Percentiles rank a stretch among this genome's conserved stretches.
These are phyloP conservation scores for Meloidogyne floridensis DNA, from an alignment of 1,140 invertebrate genomes.

Conservation along the genomic window DNA sequence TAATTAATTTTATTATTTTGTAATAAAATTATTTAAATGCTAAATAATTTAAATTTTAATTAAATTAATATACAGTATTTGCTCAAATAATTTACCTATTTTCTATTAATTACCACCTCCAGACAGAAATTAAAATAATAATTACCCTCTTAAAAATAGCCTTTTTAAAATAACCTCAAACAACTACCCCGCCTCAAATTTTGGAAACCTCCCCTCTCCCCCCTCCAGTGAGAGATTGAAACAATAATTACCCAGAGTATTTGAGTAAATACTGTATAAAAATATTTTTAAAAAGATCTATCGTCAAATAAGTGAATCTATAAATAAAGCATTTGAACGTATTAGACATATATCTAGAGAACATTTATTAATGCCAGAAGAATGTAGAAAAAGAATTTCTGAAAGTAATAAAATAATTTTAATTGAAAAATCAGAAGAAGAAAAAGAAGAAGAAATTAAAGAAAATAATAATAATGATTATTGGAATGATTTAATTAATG, in stretches of 20 bases:
- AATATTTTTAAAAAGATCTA: neutral
- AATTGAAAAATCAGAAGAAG: constrained; percentile 3
- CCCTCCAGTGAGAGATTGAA: too few relatives aligned
- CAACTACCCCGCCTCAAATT: too few relatives aligned
- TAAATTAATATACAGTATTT: too few relatives aligned
- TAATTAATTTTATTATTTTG: too few relatives aligned
- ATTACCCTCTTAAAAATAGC: too few relatives aligned
- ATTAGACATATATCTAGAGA: constrained; percentile 23
- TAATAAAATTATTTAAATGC: too few relatives aligned
- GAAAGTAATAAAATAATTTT: neutral
- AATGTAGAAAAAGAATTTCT: constrained; percentile 11
- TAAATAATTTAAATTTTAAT: too few relatives aligned
- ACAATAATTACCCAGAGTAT: neutral
- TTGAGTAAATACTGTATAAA: neutral
- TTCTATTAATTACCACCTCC: too few relatives aligned
- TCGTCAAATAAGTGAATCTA: constrained; percentile 8
- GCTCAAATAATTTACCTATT: too few relatives aligned
- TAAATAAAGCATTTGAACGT: constrained; percentile 14
- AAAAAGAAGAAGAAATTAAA: neutral
- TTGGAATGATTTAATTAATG: constrained; percentile 19
- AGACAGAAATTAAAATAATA: too few relatives aligned
- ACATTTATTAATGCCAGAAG: constrained; percentile 19
- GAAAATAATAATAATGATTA: neutral
- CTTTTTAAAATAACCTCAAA: too few relatives aligned
- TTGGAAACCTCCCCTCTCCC: too few relatives aligned